Evolutionary conservation across 53 echinoderm and acorn worm genomes (phyloP), one percentile per base, ranked within the genome.

Genomic region (Henricia sp.): DNA sequence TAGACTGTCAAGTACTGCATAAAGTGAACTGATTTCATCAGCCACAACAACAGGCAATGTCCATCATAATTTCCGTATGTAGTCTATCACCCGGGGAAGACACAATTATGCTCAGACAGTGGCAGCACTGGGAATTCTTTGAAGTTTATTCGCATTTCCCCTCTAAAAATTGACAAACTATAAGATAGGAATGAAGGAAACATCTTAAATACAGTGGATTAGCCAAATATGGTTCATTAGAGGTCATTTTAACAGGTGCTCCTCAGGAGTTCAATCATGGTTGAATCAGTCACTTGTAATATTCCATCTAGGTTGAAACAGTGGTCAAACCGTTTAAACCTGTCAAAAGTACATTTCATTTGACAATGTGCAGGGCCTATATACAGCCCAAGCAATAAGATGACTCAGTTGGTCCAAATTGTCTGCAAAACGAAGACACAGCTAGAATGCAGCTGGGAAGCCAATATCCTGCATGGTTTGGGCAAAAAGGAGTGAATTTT

Each of bases 121-220:
- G n/a, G n/a, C n/a, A 4, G 5, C 62, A 33, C 3, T 60, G 27
- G 30, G 33, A 34, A 28, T 60, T 58, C 28, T 58, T 8, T 60
- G 8, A 30, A 60, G 33, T 60, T 73, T 64, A 34, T 36, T 32
- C 33, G 33, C 62, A 60, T 60, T 29, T 60, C 12, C 11, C 33
- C 33, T 58, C 16, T 54, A 38, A 76, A 58, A 11, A 32, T 28
- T 76, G 76, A 58, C 76, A 58, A 57, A 76, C 59, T 56, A 80
- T 80, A 46, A 80, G 39, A 28, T 71, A 71, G 27, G 38, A 75
- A 57, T 17, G 3, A 10, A 75, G 75, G 75, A 75, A 75, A 75
- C 38, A 50, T 43, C 50, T 26, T 64, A 80, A 80, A 63, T 19
- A 33, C 63, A 19, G 5, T n/a, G 80, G 42, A 44, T 80, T 80